Evolutionary conservation across 2,888 invertebrate species (phyloP), one percentile per base, ranked within the genome.

Genomic region (Psylliodes chrysocephalus): DNA sequence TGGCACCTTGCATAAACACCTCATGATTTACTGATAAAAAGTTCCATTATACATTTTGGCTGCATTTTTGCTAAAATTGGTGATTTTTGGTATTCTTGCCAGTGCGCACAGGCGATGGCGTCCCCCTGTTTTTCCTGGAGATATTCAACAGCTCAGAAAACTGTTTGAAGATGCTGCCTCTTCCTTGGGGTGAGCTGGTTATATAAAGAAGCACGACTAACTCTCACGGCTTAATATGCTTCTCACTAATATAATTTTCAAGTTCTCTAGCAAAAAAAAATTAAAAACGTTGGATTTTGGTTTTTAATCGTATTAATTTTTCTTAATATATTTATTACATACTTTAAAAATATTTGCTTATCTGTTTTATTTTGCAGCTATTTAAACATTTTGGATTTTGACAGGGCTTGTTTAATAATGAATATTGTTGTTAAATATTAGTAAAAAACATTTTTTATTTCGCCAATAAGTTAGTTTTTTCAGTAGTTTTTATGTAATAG

Each of bases 71-170:
- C 40, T 28, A 49, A 38, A 44, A 68, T 63, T 66, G 55, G 60
- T 67, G 53, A 62, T 63, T 62, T 71, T 70, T 66, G 67, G 64
- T 67, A 64, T 70, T 71, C 60, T 81, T 73, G 47, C 51, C 82
- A 91, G 91, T 84, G 88, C 87, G 82, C 89, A 91, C 86, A 90
- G 91, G 85, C 90, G 91, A 84, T 93, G 93, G 93, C 90, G 91
- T 77, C 91, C 92, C 79, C 92, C 92, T 75, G 88, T 91, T 84
- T 89, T 91, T 86, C 88, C 89, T 76, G 90, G 90, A 78, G 91
- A 91, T 85, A 91, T 91, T 81, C 90, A 90, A 79, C 90, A 89
- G 84, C 85, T 91, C 82, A 87, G 90, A 84, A 87, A 89, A 83
- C 87, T 91, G 84, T 91, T 90, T 86, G 91, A 90, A 89, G 91